Evolutionary conservation across 2,888 invertebrate genomes (phyloP).

Genomic region (Polymixis flavicincta): DNA sequence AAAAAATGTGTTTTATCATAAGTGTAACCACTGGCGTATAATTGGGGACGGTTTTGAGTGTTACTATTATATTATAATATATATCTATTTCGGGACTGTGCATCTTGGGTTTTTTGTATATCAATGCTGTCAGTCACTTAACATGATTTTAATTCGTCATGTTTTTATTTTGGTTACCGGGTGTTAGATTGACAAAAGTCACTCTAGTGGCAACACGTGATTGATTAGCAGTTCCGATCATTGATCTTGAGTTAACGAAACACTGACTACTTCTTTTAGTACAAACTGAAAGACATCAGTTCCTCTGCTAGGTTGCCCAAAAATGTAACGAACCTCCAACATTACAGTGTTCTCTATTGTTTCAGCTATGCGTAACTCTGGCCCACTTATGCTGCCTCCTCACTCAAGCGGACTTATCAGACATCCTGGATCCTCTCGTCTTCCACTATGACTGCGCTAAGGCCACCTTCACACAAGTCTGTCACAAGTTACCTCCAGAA

Average conservation of each 20-base stretch:
- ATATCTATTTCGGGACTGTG: too few relatives aligned
- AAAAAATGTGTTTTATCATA: too few relatives aligned
- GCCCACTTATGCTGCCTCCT: slow-evolving; percentile 93
- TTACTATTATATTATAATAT: too few relatives aligned
- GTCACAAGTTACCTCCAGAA: slow-evolving; percentile 84
- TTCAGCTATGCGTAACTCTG: slow-evolving; percentile 93
- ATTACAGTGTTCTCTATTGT: slow-evolving; percentile 30
- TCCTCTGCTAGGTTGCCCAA: background rate
- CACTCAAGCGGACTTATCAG: slow-evolving; percentile 89
- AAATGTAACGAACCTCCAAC: background rate
- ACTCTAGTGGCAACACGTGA: background rate
- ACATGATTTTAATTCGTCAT: background rate
- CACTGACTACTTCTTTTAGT: background rate
- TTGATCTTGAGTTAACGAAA: background rate
- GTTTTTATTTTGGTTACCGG: background rate
- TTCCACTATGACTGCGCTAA: slow-evolving; percentile 87
- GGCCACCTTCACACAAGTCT: slow-evolving; percentile 80
- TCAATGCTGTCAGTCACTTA: background rate
- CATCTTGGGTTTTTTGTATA: too few relatives aligned
- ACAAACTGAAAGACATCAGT: background rate
- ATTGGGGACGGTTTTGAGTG: too few relatives aligned
- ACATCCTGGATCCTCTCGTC: slow-evolving; percentile 87
- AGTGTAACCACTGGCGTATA: too few relatives aligned
- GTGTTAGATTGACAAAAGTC: background rate
- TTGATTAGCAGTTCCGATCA: background rate